These are phyloP conservation scores for Heliocidaris erythrogramma DNA, from an alignment of 35 echinoderm and acorn worm species.

Conservation along the genomic window DNA sequence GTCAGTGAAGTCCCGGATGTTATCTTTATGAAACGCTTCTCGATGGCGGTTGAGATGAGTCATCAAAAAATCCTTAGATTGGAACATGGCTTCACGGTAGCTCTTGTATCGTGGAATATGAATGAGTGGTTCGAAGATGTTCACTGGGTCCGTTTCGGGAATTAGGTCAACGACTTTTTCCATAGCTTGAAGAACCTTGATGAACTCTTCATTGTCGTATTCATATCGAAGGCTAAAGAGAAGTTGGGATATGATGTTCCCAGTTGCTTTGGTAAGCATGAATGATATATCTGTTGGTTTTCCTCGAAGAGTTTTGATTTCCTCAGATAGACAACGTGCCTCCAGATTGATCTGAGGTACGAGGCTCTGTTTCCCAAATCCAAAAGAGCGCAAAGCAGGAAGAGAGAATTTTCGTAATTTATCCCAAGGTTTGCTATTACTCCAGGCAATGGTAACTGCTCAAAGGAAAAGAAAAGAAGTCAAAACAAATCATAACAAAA, in stretches of 20 bases:
- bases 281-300: not conserved
- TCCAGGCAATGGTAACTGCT: too few species aligned
- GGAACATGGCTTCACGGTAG: too few species aligned
- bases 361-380: conserved; percentile 43
- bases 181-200: not conserved
- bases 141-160: not conserved
- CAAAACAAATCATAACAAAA: too few species aligned
- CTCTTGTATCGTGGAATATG: not conserved
- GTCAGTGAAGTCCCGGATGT: conserved; percentile 29
- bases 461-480: too few species aligned
- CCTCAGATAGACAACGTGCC: not conserved
- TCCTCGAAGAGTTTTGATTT: not conserved
- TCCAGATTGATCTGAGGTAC: conserved; percentile 44
- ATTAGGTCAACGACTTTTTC: not conserved
- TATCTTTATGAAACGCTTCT: not conserved
- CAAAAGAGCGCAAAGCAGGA: conserved; percentile 20
- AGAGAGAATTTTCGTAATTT: conserved; percentile 47
- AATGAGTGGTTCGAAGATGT: not conserved
- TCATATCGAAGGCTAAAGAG: conserved; percentile 58
- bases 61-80: not conserved
- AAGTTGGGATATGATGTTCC: conserved; percentile 50
- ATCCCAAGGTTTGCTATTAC: conserved; percentile 31
- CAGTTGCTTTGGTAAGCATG: conserved; percentile 30
- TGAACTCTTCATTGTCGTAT: conserved; percentile 27
- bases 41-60: not conserved